These are phyloP conservation scores for Torymus texanus DNA, from an alignment of 2,888 invertebrate genomes.

Conservation along the genomic window DNA sequence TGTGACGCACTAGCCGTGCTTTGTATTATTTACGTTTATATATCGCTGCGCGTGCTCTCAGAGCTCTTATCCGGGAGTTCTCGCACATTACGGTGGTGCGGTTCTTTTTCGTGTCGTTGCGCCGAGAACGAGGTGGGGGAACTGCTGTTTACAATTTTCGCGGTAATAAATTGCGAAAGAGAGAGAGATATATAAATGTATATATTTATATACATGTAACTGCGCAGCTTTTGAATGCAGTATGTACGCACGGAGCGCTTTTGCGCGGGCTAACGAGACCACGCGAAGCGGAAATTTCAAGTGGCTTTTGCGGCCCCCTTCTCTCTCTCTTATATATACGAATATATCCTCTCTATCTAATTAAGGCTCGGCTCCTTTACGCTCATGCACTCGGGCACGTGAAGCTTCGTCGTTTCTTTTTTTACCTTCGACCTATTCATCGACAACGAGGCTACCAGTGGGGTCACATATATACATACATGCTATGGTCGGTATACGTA, in stretches of 20 bases:
- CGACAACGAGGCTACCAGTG: background rate
- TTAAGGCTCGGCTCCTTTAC: background rate
- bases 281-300: conserved; percentile 26
- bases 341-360: conserved; percentile 20
- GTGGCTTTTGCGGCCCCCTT: background rate
- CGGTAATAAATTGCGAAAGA: conserved; percentile 8
- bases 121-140: no score
- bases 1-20: background rate
- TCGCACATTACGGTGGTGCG: no score
- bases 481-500: no score
- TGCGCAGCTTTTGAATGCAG: no score
- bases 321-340: background rate
- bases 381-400: background rate
- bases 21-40: no score
- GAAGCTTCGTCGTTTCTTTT: conserved; percentile 15
- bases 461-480: background rate
- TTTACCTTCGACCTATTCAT: conserved; percentile 16
- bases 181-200: no score
- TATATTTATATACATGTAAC: no score
- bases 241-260: background rate
- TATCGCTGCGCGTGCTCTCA: no score
- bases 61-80: no score
- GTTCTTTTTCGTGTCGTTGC: no score
- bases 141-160: conserved; percentile 7
- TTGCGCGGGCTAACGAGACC: background rate